phyloP scores from a whole-genome alignment of 2,797 vertebrate genomes.

The Tiaroga cobitis region DNA sequence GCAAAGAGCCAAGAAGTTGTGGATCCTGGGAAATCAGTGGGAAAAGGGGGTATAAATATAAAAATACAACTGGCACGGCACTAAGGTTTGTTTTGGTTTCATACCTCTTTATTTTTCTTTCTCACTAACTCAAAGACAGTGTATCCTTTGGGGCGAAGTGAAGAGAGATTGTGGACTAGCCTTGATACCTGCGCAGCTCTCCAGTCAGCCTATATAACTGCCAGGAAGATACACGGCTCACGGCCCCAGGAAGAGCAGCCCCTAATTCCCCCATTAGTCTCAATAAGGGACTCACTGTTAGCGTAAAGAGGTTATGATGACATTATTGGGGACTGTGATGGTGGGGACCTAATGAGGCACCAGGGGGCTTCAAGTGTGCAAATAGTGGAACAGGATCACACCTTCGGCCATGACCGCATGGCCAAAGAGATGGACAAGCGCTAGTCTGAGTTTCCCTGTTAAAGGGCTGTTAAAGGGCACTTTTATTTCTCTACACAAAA shows the following conservation, averaged over 20 bases:
- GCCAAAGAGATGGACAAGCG: constrained; percentile 44
- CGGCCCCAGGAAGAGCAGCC: constrained; percentile 43
- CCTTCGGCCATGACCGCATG: constrained; percentile 23
- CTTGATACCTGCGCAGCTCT: constrained; percentile 39
- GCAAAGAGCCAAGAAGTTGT: constrained; percentile 20
- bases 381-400: constrained; percentile 16
- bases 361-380: constrained; percentile 45
- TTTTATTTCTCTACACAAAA: constrained; percentile 53
- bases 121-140: constrained; percentile 59
- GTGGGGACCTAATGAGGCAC: constrained; percentile 60
- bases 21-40: constrained; percentile 47
- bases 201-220: constrained; percentile 60
- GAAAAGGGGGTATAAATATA: constrained; percentile 4
- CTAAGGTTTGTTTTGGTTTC: constrained; percentile 59
- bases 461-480: constrained; percentile 15
- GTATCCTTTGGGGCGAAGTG: constrained; percentile 54
- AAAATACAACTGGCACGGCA: constrained; percentile 10
- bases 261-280: constrained; percentile 68
- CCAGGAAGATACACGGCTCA: constrained; percentile 54
- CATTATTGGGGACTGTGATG: constrained; percentile 54
- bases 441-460: constrained; percentile 42
- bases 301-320: constrained; percentile 42
- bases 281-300: constrained; percentile 62
- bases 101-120: constrained; percentile 50
- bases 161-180: constrained; percentile 42